Base-by-base conservation (phyloP, 2,888 invertebrate species). In the Trissoscelio sp. region DNA sequence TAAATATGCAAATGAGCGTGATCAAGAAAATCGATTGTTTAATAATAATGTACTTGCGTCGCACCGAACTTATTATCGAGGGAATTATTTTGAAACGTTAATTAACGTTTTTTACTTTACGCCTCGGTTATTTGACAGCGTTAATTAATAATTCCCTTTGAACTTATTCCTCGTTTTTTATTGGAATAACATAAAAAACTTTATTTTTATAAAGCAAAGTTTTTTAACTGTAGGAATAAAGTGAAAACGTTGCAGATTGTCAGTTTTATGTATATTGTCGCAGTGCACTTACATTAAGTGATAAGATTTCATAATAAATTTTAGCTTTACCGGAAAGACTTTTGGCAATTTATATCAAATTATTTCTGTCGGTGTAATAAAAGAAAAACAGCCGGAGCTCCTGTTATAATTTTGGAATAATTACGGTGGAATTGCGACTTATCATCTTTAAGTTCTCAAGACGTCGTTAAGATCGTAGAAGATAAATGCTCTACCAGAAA, bases 401-500 rank as follows among this genome's bases (percentile, higher is more conserved):
- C 22, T 16, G 51, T 51, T 67, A 31, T 28, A 67, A 39, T 67
- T 55, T 55, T 44, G 18, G 18, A 67, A 67, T 55, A 55, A 67
- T 55, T 18, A 42, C 18, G 31, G 20, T 9, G 12, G 24, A 57
- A 22, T 57, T 57, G 16, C 39, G 55, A 67, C 42, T 67, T 67
- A 55, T 55, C 55, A 28, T 67, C 28, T 28, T 67, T 12, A 55
- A 55, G 28, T 55, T 67, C 18, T 18, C 55, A 20, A 55, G 67
- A 28, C 20, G 18, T 55, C 44, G 67, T 55, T 42, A 67, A 67
- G 53, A 67, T 55, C 42, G 42, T 31, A 39, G 28, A 60, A 60
- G 53, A 51, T 66, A 53, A 66, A 66, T 39, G 66, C 39, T 51
- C 24, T n/a, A 28, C 37, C 66, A 53, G 46, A 66, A 66, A 66